Evolutionary conservation across 2,113 vertebrate genomes (phyloP), one percentile per base, ranked within the genome.

Genomic region (Corythaeola cristata): DNA sequence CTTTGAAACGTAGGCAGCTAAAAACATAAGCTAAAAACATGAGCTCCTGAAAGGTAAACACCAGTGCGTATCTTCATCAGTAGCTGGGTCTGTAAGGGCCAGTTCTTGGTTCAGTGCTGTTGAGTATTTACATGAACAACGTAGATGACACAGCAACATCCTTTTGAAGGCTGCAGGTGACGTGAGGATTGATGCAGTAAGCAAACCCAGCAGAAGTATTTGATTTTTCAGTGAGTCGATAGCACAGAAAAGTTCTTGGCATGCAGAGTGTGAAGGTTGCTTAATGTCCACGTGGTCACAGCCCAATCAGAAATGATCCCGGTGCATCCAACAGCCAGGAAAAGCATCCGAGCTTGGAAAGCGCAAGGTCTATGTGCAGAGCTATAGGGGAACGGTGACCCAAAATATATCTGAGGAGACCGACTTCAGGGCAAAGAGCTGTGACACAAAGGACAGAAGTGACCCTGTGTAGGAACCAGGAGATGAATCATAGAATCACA

Each of bases 161-260:
- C 66, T 66, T 37, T 26, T 41, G 68, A 58, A 80, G 45, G 53
- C 71, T 49, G 30, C 8, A 15, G 49, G 13, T 8, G 35, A 30
- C 22, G 6, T 8, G 10, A 67, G 32, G 37, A 41, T 84, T 27
- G 13, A 39, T 60, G 60, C 0, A 7, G 47, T 20, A 41, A 59
- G 23, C 5, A 50, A 49, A 78, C 35, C 5, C 35, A 68, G 35
- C 7, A 66, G 26, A 3, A 68, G 3, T 2, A 64, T 47, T 64
- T 79, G 67, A 58, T 49, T 62, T 84, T 89, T 64, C 39, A 47
- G 21, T 0, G 0, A 37, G 66, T 11, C 4, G 0, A 16, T 55
- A 32, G 26, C 14, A 18, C 47, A 16, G 6, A 30, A 47, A 12
- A 60, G 18, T 26, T 12, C 8, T 6, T 4, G 0, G 0, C 2